phyloP scores from a whole-genome alignment of 1,140 invertebrate species.

The Mya arenaria region DNA sequence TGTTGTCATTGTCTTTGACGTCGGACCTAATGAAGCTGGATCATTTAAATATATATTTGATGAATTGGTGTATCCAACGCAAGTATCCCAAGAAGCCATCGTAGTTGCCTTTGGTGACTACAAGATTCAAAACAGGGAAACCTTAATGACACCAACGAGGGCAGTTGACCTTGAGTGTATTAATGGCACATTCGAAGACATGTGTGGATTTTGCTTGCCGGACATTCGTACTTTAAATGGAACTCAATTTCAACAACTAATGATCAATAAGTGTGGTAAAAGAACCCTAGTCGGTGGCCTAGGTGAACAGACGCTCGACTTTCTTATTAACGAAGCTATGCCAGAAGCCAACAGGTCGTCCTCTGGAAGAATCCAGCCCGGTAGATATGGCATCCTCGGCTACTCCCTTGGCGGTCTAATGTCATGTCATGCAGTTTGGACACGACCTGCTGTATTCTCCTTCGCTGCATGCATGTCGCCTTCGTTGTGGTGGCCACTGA shows the following conservation, averaged over 20 bases:
- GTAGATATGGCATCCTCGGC: constrained; percentile 28
- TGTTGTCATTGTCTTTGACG: constrained; percentile 18
- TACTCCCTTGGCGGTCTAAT: constrained; percentile 41
- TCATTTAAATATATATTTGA: neutral
- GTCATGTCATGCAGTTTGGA: constrained; percentile 29
- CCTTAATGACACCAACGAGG: constrained; percentile 12
- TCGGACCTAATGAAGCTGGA: neutral
- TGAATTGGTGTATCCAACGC: neutral
- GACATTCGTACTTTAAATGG: neutral
- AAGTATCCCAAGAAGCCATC: neutral
- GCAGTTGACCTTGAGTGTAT: neutral
- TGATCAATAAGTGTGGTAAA: neutral
- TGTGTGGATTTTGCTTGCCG: neutral
- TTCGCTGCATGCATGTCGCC: constrained; percentile 39
- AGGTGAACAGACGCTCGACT: constrained; percentile 8
- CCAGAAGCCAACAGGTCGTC: neutral
- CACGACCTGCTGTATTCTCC: neutral
- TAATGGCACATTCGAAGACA: constrained; percentile 15
- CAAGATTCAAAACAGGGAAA: neutral
- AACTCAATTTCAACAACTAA: neutral
- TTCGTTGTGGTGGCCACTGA: constrained; percentile 41
- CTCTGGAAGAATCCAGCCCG: neutral
- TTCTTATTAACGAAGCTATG: neutral
- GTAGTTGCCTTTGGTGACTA: constrained; percentile 36
- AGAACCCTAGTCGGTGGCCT: neutral